phyloP scores from a whole-genome alignment of 2,113 vertebrate genomes.

The Copsychus sechellarum region DNA sequence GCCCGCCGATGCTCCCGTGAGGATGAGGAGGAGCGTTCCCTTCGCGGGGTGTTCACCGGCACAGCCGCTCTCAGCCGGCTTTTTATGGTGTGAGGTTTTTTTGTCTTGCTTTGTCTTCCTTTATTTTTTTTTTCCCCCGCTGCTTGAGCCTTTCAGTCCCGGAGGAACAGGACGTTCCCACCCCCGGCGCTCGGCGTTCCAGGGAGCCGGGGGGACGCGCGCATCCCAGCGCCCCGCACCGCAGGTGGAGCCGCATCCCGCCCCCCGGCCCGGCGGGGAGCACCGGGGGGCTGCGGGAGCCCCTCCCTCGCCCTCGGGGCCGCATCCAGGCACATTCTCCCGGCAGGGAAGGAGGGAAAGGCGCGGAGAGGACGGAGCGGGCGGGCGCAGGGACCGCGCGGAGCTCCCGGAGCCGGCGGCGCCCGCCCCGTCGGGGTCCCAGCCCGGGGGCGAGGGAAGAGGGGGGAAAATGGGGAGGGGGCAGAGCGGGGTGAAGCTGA shows the following conservation, averaged over 20 bases:
- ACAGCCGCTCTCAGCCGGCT: neutral
- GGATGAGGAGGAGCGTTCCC: neutral
- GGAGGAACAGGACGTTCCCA: neutral
- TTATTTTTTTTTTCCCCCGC: accelerated
- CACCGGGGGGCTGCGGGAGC: neutral
- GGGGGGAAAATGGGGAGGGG: no score
- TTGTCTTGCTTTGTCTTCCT: neutral
- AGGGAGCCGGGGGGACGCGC: neutral
- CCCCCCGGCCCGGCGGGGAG: neutral
- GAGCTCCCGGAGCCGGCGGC: neutral
- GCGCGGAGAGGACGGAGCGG: neutral
- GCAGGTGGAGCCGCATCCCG: neutral
- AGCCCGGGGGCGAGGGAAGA: neutral
- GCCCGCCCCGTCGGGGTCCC: neutral
- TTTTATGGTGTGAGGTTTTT: neutral
- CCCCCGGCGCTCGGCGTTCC: neutral
- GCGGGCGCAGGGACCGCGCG: neutral
- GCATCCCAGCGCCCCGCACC: neutral
- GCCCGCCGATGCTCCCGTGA: neutral
- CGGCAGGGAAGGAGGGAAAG: neutral
- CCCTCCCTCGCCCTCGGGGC: neutral
- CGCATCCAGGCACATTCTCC: neutral
- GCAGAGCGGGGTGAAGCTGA: neutral
- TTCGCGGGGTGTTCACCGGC: neutral
- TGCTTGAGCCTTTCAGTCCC: neutral